phyloP scores from a whole-genome alignment of 2,797 vertebrate species.

The Thunnus albacares region DNA sequence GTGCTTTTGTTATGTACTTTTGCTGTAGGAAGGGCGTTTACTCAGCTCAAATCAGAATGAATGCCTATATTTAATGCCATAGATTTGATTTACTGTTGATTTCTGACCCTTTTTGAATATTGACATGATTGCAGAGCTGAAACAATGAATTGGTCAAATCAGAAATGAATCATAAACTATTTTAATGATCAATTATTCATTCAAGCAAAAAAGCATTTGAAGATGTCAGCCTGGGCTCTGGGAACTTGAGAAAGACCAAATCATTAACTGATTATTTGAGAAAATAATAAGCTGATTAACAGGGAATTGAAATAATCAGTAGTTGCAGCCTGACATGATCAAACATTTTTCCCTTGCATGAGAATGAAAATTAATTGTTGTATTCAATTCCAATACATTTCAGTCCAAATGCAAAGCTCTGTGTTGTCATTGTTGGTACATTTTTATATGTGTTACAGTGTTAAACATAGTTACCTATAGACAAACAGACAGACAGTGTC shows the following conservation, averaged over 20 bases:
- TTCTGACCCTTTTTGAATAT: background rate
- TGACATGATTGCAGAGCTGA: background rate
- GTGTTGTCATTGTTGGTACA: background rate
- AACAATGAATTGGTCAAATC: no score
- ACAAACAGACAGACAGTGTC: background rate
- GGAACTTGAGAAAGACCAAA: no score
- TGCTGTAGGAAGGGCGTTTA: conserved; percentile 19
- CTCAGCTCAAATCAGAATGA: background rate
- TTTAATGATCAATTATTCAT: no score
- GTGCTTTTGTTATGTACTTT: background rate
- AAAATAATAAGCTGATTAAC: background rate
- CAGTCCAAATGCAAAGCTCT: background rate
- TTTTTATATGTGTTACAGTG: background rate
- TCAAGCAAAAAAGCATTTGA: no score
- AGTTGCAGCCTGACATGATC: background rate
- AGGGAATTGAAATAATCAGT: background rate
- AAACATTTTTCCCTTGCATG: background rate
- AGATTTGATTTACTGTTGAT: no score
- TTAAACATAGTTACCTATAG: background rate
- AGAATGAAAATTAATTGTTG: background rate
- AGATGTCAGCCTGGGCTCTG: no score
- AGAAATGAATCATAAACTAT: no score
- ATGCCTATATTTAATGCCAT: background rate
- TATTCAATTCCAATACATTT: background rate
- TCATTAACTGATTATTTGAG: background rate